phyloP scores from a whole-genome alignment of 2,113 vertebrate species.

The Oryctolagus cuniculus region DNA sequence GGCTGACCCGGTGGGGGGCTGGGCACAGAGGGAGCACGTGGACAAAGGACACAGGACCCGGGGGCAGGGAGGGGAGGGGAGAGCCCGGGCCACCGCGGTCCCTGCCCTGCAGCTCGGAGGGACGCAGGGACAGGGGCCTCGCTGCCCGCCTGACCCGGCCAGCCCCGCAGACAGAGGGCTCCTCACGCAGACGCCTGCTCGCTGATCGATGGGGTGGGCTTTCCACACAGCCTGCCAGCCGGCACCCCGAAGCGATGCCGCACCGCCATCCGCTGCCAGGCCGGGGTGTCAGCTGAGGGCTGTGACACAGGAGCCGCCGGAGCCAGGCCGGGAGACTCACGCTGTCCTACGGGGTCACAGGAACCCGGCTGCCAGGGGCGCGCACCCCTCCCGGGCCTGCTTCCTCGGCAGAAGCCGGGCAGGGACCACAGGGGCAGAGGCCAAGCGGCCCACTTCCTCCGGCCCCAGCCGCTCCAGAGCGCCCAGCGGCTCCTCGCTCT shows the following conservation, averaged over 20 bases:
- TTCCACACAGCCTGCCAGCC: slow-evolving; percentile 84
- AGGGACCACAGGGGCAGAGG: rapidly evolving
- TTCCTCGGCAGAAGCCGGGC: background rate
- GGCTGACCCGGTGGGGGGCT: no score
- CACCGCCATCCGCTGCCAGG: slow-evolving; percentile 78
- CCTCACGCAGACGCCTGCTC: slow-evolving; percentile 83
- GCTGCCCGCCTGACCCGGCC: slow-evolving; percentile 68
- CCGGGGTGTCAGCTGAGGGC: slow-evolving; percentile 86
- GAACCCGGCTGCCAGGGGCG: background rate
- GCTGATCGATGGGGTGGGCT: slow-evolving; percentile 86
- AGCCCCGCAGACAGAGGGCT: slow-evolving; percentile 89
- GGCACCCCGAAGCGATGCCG: slow-evolving; percentile 61
- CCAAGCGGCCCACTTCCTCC: no score
- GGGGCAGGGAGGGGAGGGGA: no score
- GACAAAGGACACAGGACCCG: no score
- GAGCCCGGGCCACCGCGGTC: rapidly evolving
- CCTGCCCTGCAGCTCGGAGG: background rate
- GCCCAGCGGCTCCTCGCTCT: background rate
- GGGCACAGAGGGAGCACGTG: background rate
- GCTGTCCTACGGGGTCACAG: slow-evolving; percentile 77
- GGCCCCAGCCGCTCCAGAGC: background rate
- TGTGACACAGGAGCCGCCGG: slow-evolving; percentile 79
- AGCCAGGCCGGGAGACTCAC: slow-evolving; percentile 72
- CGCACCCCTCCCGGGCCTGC: slow-evolving; percentile 50
- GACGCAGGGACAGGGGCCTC: background rate